Conservation (phyloP, 1,140 invertebrate species). For the Aphis gossypii region DNA sequence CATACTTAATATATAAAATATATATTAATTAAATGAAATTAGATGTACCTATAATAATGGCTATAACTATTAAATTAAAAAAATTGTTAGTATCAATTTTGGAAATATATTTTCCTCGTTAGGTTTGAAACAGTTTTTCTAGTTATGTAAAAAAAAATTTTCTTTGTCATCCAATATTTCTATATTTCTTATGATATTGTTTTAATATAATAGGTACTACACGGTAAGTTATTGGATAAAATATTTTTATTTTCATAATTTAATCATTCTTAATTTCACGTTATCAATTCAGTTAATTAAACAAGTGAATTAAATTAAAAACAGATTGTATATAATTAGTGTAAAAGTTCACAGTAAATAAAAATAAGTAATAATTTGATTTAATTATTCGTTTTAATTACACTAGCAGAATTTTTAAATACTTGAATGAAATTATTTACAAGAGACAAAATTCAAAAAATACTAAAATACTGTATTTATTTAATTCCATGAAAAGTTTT, state of each 20-base stretch:
- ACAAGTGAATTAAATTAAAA: not conserved
- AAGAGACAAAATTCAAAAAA: not conserved
- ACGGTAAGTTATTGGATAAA: too few relatives aligned
- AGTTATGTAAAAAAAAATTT: not conserved
- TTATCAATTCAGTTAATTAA: not conserved
- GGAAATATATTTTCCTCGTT: too few relatives aligned
- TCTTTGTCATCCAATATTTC: not conserved
- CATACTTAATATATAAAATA: too few relatives aligned
- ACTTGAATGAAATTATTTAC: not conserved
- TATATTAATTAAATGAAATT: too few relatives aligned
- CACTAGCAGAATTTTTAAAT: not conserved
- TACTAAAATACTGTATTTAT: not conserved
- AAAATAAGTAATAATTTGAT: not conserved
- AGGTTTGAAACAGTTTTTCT: too few relatives aligned
- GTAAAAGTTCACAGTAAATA: not conserved
- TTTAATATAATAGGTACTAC: too few relatives aligned
- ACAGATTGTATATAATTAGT: not conserved
- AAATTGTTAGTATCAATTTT: too few relatives aligned
- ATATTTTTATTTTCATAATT: too few relatives aligned
- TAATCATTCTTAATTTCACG: too few relatives aligned
- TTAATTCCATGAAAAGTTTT: not conserved
- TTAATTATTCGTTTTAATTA: constrained; percentile 10
- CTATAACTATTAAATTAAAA: too few relatives aligned
- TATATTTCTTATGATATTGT: too few relatives aligned
- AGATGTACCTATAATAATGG: too few relatives aligned